Base-by-base conservation (phyloP, 2,888 invertebrate species). In the Cephus sareptanus region DNA sequence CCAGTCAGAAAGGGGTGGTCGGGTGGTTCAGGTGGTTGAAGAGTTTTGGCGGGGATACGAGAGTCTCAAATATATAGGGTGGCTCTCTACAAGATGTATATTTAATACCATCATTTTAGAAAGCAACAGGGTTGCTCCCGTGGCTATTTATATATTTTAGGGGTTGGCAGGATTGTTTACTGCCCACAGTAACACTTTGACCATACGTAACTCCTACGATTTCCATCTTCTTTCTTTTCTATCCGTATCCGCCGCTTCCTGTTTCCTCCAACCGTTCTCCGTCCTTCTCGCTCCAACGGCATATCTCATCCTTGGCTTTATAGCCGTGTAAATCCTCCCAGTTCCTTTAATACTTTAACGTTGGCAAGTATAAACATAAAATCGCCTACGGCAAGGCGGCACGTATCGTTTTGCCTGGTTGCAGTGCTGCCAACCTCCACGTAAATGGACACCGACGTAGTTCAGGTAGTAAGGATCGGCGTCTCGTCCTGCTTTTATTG, bases 81-180 rank as follows among this genome's bases (percentile, higher is more conserved):
- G 79, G 74, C 56, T 79, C 78, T 73, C 77, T 77, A 78, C n/a
- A 75, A 83, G 83, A 89, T 89, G 87, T 87, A 89, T 89, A 89
- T 89, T 89, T 89, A 88, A 89, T 88, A 85, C 81, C 84, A 83
- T 89, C 87, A 88, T 88, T 87, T 85, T 85, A 78, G 83, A 83
- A 82, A 84, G 83, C 82, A 87, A 81, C 83, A 82, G 81, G 76
- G 79, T 80, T 76, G 77, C 76, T 71, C 69, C 30, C 31, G 2
- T 76, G 78, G 40, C 78, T 81, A 83, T 87, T 85, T 83, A 85
- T 87, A 40, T 40, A 88, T 87, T 88, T 87, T 85, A 86, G 79
- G 80, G 80, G 82, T 81, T 83, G 85, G 81, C 83, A 83, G 85
- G 81, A 88, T 88, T 86, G 85, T 89, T 88, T 85, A 84, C 80